Evolutionary conservation across 2,113 vertebrate species (phyloP), one percentile per base, ranked within the genome.

Genomic region (Drymodes brunneopygia): DNA sequence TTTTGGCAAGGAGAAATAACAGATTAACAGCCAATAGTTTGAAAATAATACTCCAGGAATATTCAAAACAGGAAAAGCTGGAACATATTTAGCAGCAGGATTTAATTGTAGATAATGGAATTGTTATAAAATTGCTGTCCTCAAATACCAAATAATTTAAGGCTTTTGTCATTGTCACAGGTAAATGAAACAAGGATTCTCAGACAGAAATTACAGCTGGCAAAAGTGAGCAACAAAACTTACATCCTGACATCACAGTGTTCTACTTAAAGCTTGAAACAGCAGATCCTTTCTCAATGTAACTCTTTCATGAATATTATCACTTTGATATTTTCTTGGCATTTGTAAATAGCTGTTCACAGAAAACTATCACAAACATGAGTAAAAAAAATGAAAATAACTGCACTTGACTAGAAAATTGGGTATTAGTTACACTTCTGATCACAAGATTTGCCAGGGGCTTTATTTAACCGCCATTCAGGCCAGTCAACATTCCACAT

Each of bases 361-460:
- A 80, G 79, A 88, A 85, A 61, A 88, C 67, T 23, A 92, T 50
- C 78, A 81, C 48, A 91, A 88, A 75, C n/a, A 81, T 53, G 81
- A 94, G 42, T 53, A 54, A 60, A 94, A 94, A 89, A 92, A 94
- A 87, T 70, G 79, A 91, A 58, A 96, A 87, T 92, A 94, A 97
- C 89, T 88, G 72, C 50, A 94, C 28, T 65, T 95, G 94, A 97
- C 71, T 78, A 88, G 77, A 97, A 97, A 97, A 97, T 40, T 95
- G 69, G 53, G 69, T 91, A 91, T 97, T 95, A 94, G 91, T 72
- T 96, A 97, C 70, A 88, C 88, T 95, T 86, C 90, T 93, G 83
- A 97, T 96, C 95, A 96, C 88, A 97, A 90, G 90, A 85, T 85
- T 94, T 92, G 93, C 97, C 86, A 83, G 88, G 73, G 81, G 91